Base-by-base conservation (phyloP, 53 echinoderm and acorn worm genomes). In the Zoroaster sp. region DNA sequence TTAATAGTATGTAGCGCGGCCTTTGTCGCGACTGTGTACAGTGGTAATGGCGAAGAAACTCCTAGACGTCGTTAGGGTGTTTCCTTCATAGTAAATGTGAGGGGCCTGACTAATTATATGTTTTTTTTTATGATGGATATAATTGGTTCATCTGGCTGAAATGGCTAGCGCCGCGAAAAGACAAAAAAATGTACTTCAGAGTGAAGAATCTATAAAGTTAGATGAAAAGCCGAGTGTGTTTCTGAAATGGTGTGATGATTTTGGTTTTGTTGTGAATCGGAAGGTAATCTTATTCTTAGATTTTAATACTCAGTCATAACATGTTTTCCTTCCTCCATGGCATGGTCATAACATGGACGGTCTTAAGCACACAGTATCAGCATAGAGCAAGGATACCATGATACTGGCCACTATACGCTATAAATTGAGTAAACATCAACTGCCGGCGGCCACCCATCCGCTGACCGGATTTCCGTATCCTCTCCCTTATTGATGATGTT, bases 171-270 rank as follows among this genome's bases (percentile, higher is more conserved):
- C 70, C 35, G 49, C 85, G 35, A 85, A 85, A 85, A 85, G 71
- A 71, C 85, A 54, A 71, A 85, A 49, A 71, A 67, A 31, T 68
- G 66, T 35, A 34, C 1, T 34, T 36, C 20, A 42, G 0, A 20
- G 59, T 18, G 5, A 39, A 74, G 21, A 12, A 43, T 23, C 40
- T 31, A 39, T 38, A 35, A 38, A 38, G 37, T 11, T 33, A 20
- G 4, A 66, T 28, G 47, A 65, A 1, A 40, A 77, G 83, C 88
- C 89, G 0, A 49, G 65, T 49, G 69, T 66, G 15, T 94, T 94
- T 53, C 67, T 94, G n/a, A 49, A 70, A 40, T 94, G 94, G 94
- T 94, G 92, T 71, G 70, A 75, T 13, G 69, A 80, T 32, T 38
- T 81, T 43, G 90, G 69, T 31, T 79, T 94, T 59, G 35, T 78